Evolutionary conservation across 2,888 invertebrate genomes (phyloP).

Genomic region (Neria commutata): DNA sequence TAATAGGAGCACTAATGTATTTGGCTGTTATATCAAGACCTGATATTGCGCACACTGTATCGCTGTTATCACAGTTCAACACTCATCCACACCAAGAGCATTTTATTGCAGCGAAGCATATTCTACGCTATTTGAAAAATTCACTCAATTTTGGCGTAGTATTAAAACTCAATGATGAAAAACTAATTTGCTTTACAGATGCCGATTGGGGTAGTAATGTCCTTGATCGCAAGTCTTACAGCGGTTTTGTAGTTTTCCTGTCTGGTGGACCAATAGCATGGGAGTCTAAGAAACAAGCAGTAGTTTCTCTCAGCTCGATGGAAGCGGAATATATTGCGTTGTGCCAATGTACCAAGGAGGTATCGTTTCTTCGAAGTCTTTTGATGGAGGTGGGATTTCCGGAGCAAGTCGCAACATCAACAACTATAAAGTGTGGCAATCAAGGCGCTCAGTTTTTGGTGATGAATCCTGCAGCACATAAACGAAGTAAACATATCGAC

Average conservation of each 20-base stretch:
- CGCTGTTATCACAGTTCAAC: constrained; percentile 22
- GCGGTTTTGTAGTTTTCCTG: constrained; percentile 24
- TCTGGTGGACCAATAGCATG: constrained; percentile 25
- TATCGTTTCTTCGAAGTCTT: not conserved
- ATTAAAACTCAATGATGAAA: constrained; percentile 11
- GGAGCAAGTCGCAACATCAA: not conserved
- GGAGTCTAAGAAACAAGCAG: constrained; percentile 29
- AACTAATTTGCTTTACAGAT: constrained; percentile 27
- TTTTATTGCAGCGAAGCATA: constrained; percentile 28
- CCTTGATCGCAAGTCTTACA: constrained; percentile 27
- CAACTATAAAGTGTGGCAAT: not conserved
- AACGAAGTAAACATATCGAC: constrained; percentile 22
- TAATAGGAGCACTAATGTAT: constrained; percentile 16
- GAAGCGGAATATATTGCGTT: not conserved
- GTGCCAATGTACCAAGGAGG: not conserved
- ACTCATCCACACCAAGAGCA: constrained; percentile 32
- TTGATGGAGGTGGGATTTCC: not conserved
- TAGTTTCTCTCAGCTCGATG: not conserved
- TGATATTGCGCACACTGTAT: constrained; percentile 13
- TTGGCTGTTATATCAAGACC: constrained; percentile 17
- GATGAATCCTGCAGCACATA: constrained; percentile 10
- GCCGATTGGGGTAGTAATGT: constrained; percentile 30
- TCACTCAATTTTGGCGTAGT: not conserved
- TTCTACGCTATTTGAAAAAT: constrained; percentile 27
- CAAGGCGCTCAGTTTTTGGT: constrained; percentile 2